Evolutionary conservation across 2,113 vertebrate species (phyloP), one percentile per base, ranked within the genome.

Genomic region (Picathartes gymnocephalus): DNA sequence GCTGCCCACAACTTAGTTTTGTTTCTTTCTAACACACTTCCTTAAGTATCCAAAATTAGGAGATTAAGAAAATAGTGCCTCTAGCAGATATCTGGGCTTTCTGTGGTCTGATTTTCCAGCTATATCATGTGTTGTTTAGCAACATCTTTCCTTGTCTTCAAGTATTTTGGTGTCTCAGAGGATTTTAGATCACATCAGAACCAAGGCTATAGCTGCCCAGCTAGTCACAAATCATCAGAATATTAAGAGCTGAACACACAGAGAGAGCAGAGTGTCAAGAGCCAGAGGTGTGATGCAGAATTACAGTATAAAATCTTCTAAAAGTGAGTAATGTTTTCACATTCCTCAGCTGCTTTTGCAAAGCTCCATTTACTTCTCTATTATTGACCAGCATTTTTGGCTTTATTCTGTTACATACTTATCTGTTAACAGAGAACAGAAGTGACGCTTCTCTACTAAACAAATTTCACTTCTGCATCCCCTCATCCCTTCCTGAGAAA

Each of bases 51-150:
- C 6, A 28, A 80, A 92, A 90, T 72, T 76, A 82, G 35, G 40
- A 30, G 80, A 69, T 80, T 72, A 72, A 87, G 28, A 13, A 82
- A 85, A 88, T 10, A 83, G 70, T 69, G 50, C 22, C 60, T 62
- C 60, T 50, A 78, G 42, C 54, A 86, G 57, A 76, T 51, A 66
- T 44, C 71, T 68, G 48, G 56, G 15, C 9, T 68, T 83, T 56
- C 57, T 69, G 39, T 28, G 51, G 48, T 92, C 72, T 93, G 70
- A 73, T 60, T 86, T 96, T 86, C 56, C 92, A 86, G 25, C 65
- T 81, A 70, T 51, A 90, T 70, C 50, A 86, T 50, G 39, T 17
- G 37, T 25, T 78, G 31, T 90, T 94, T 42, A 88, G 51, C 37
- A 88, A 81, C 42, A 86, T n/a, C 30, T 44, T 88, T 47, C n/a